Base-by-base conservation (phyloP, 1,140 invertebrate genomes). In the Drosophila prosaltans region DNA sequence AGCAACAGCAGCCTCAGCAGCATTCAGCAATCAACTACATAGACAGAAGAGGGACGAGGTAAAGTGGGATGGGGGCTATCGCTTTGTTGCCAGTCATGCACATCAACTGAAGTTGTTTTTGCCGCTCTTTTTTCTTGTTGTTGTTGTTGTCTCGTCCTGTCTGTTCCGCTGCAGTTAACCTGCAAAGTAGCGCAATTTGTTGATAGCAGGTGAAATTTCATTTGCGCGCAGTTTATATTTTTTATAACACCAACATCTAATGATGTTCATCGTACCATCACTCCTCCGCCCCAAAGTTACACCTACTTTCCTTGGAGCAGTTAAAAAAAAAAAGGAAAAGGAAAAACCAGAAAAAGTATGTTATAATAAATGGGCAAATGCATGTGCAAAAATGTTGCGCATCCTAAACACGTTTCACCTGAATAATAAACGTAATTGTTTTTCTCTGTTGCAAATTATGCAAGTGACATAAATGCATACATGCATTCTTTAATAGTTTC, bases 141-240 rank as follows among this genome's bases (percentile, higher is more conserved):
- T 28, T 41, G 55, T 43, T 65, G 51, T 54, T 57, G 67, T 75
- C 67, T 61, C 65, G 36, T 61, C 71, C 75, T 72, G 84, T 84
- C 84, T 89, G 74, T 89, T 89, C 69, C 80, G 78, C 80, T 81
- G 84, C 84, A 84, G 84, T 84, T 89, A 89, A 89, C 84, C 81
- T 89, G 84, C 74, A 89, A 89, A 89, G 84, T 89, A 89, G 84
- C 84, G 81, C 84, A 89, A 89, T 89, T 89, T 89, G 84, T 89
- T 89, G 85, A 89, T 89, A 89, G 81, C 84, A 81, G 84, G 71
- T 89, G 65, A 89, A 89, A 89, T 89, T 89, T 84, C 80, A 89
- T 89, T 89, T 89, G 77, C 78, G 64, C 72, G 61, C 74, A 73
- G 2, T 39, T 45, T 59, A 72, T 75, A 74, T 80, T 78, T 80